Percentiles rank a stretch among this genome's conserved stretches.
Evolutionary conservation across 2,113 vertebrate genomes (phyloP).

Genomic region (Clinocottus analis): DNA sequence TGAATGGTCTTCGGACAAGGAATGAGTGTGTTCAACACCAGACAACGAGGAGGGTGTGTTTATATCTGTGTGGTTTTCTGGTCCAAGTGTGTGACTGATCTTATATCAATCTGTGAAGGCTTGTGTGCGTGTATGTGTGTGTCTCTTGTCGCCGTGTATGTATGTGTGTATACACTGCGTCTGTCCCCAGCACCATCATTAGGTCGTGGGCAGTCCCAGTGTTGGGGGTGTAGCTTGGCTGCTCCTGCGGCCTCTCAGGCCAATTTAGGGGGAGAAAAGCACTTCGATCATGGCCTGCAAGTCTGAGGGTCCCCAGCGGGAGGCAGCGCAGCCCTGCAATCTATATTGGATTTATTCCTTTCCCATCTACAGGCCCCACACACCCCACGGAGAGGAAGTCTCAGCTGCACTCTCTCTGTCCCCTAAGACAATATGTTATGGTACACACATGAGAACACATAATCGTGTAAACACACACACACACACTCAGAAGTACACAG

Average conservation of each 20-base stretch:
- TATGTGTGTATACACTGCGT: conserved; percentile 30
- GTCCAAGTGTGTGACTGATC: conserved; percentile 60
- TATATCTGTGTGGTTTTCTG: conserved; percentile 67
- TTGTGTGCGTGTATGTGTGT: conserved; percentile 31
- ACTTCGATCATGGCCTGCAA: conserved; percentile 78
- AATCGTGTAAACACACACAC: conserved; percentile 69
- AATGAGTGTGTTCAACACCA: conserved; percentile 64
- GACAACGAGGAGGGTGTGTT: conserved; percentile 50
- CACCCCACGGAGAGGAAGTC: conserved; percentile 80
- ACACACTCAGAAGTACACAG: conserved; percentile 55
- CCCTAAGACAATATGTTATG: conserved; percentile 78
- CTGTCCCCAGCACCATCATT: conserved; percentile 66
- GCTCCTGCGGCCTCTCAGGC: conserved; percentile 69
- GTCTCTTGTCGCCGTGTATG: conserved; percentile 7
- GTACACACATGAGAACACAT: conserved; percentile 72
- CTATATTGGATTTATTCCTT: conserved; percentile 89
- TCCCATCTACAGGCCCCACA: conserved; percentile 82
- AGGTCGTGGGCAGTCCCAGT: conserved; percentile 71
- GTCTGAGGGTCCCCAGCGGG: conserved; percentile 85
- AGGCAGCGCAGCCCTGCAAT: conserved; percentile 86
- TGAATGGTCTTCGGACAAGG: conserved; percentile 66
- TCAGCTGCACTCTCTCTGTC: conserved; percentile 68
- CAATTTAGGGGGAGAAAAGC: conserved; percentile 82
- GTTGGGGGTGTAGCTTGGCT: conserved; percentile 65
- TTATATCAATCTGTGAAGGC: conserved; percentile 59